phyloP scores from a whole-genome alignment of 2,888 invertebrate genomes.

The Dicyrtoma fusca region DNA sequence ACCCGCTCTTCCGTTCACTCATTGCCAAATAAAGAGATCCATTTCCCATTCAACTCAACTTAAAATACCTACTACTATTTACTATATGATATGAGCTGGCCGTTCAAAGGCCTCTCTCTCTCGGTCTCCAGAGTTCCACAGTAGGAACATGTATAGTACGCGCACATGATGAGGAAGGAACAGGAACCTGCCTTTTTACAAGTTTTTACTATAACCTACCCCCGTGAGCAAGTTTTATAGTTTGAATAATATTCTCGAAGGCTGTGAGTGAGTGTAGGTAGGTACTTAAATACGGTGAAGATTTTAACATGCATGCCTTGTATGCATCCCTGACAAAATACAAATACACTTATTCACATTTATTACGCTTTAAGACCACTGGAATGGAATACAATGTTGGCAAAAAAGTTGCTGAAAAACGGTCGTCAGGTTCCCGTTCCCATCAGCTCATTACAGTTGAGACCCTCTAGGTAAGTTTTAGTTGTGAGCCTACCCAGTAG shows the following conservation, averaged over 20 bases:
- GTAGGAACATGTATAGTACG: not conserved
- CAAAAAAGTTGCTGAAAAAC: constrained; percentile 35
- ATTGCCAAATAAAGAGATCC: constrained; percentile 33
- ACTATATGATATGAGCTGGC: not conserved
- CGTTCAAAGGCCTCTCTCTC: not conserved
- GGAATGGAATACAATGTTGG: constrained; percentile 33
- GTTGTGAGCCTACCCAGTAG: not conserved
- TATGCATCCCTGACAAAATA: constrained; percentile 8
- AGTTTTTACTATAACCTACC: constrained; percentile 23
- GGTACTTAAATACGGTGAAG: not conserved
- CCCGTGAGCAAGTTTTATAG: constrained; percentile 27
- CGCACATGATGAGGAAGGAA: not conserved
- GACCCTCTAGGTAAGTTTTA: not conserved
- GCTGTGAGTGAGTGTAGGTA: not conserved
- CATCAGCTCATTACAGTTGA: not conserved
- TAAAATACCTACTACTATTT: not conserved
- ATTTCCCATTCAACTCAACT: constrained; percentile 20
- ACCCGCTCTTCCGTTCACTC: constrained; percentile 29
- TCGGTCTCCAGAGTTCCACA: not conserved
- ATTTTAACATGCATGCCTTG: constrained; percentile 1
- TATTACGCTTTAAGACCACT: constrained; percentile 27
- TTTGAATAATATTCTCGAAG: constrained; percentile 11
- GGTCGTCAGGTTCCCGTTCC: constrained; percentile 27
- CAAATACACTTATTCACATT: constrained; percentile 29
- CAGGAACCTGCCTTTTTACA: constrained; percentile 36